phyloP scores from a whole-genome alignment of 1,140 invertebrate species.

The Ericerus pela region DNA sequence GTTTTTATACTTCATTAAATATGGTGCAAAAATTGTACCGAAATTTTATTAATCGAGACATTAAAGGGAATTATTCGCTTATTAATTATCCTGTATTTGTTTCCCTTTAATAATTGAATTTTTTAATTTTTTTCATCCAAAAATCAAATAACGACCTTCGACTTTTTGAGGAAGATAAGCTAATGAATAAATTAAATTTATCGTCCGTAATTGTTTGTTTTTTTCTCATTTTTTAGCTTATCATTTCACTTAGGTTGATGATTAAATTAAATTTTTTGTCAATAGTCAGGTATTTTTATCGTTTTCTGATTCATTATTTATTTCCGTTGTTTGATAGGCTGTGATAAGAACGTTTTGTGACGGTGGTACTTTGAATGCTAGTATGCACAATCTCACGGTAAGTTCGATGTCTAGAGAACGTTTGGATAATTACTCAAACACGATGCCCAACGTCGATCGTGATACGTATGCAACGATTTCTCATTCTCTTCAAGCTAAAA shows the following conservation, averaged over 20 bases:
- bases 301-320: not conserved
- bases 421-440: conserved; percentile 1
- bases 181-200: not conserved
- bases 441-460: not conserved
- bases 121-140: no score
- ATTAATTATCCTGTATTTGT: not conserved
- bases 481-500: not conserved
- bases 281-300: no score
- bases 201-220: not conserved
- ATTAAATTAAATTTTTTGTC: no score
- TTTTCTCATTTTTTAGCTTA: not conserved
- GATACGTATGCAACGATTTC: not conserved
- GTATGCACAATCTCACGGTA: conserved; percentile 29
- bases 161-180: no score
- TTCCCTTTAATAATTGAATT: no score
- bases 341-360: conserved; percentile 38
- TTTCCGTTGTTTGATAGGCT: conserved; percentile 27
- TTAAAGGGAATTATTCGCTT: not conserved
- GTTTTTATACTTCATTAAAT: not conserved
- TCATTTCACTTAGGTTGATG: no score
- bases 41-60: not conserved
- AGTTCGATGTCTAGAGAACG: conserved; percentile 1
- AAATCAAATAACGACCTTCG: no score
- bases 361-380: conserved; percentile 32
- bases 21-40: no score